These are phyloP conservation scores for Pteropus rufus DNA, from an alignment of 2,797 vertebrate genomes.

Conservation along the genomic window DNA sequence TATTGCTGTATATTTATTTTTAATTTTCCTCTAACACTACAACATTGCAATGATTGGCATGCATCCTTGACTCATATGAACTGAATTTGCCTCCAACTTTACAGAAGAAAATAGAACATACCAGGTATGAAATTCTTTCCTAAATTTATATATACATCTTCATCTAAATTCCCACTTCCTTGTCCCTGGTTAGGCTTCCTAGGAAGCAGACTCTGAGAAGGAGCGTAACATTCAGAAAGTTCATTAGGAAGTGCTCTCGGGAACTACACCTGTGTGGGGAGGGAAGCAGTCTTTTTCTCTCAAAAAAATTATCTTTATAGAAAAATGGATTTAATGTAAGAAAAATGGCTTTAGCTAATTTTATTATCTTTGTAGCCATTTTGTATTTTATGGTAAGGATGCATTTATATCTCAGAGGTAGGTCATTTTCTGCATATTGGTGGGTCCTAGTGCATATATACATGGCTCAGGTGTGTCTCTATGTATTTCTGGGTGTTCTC, in stretches of 20 bases:
- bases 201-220: not conserved
- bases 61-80: not conserved
- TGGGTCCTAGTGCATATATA: too few relatives aligned
- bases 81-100: not conserved
- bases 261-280: not conserved
- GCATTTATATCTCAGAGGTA: not conserved
- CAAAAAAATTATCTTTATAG: not conserved
- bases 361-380: not conserved
- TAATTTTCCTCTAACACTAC: not conserved
- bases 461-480: fast-evolving
- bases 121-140: not conserved
- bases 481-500: not conserved
- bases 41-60: not conserved
- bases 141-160: not conserved
- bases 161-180: not conserved
- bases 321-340: not conserved
- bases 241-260: not conserved
- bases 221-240: not conserved
- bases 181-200: not conserved
- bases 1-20: not conserved
- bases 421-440: not conserved
- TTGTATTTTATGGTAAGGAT: not conserved
- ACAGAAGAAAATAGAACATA: not conserved
- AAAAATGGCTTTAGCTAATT: not conserved
- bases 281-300: not conserved